Percentiles rank a stretch among this genome's conserved stretches.
Conservation (phyloP, 1,140 invertebrate species). For the Drusus annulatus region DNA sequence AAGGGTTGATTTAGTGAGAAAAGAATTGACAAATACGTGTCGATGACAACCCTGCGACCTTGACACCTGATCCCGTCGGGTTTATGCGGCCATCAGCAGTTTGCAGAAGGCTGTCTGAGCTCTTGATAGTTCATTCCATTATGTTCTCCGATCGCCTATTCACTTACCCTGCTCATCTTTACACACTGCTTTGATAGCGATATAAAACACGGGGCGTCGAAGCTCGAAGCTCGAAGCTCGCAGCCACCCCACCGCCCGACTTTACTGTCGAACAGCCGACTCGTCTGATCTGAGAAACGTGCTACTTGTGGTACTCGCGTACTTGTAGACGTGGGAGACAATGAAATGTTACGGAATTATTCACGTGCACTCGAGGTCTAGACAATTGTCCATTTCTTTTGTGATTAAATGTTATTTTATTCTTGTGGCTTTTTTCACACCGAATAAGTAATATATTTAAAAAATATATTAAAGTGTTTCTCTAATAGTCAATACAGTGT, state of each 20-base stretch:
- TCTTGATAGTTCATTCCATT: constrained; percentile 58
- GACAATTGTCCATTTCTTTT: neutral
- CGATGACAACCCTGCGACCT: constrained; percentile 42
- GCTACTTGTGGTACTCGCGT: neutral
- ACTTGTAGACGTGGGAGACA: neutral
- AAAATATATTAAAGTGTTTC: too few relatives aligned
- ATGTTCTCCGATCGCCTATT: constrained; percentile 47
- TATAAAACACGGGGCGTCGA: constrained; percentile 59
- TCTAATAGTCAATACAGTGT: too few relatives aligned
- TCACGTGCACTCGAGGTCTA: constrained; percentile 39
- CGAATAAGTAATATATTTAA: too few relatives aligned
- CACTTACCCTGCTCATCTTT: constrained; percentile 40
- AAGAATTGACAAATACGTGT: too few relatives aligned
- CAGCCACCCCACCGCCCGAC: neutral
- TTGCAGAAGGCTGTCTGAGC: constrained; percentile 45
- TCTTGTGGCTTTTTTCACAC: too few relatives aligned
- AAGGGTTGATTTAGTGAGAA: too few relatives aligned
- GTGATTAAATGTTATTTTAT: too few relatives aligned
- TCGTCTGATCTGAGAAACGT: constrained; percentile 44
- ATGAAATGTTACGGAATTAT: constrained; percentile 48
- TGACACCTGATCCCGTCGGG: constrained; percentile 50
- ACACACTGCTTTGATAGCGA: constrained; percentile 50
- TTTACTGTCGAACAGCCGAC: constrained; percentile 42
- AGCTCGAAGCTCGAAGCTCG: constrained; percentile 2
- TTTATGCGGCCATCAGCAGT: constrained; percentile 52